Evolutionary conservation across 2,888 invertebrate genomes (phyloP).

Genomic region (Athripsodes cinereus): DNA sequence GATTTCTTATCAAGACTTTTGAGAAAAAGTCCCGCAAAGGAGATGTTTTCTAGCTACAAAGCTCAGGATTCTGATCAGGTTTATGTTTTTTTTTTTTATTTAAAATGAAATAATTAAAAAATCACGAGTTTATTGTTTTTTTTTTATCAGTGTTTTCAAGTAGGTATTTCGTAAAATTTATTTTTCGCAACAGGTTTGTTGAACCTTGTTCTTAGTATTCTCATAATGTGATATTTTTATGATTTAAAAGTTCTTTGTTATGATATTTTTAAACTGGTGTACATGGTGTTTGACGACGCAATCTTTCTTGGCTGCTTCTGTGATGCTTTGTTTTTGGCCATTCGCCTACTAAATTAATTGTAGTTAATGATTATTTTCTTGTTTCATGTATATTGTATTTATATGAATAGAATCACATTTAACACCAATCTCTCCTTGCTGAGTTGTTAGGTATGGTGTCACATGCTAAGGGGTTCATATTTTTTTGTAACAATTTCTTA

Average conservation of each 20-base stretch:
- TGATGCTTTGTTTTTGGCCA: slow-evolving; percentile 7
- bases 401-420: too few species aligned
- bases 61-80: slow-evolving; percentile 9
- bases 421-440: too few species aligned
- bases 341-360: slow-evolving; percentile 3
- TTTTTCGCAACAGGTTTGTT: too few species aligned
- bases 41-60: slow-evolving; percentile 20
- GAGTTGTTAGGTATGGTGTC: too few species aligned
- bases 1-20: slow-evolving; percentile 25
- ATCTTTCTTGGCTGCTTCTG: slow-evolving; percentile 9
- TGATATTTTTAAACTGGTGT: neutral
- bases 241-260: neutral
- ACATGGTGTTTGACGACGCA: slow-evolving; percentile 1
- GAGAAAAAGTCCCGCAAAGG: slow-evolving; percentile 26
- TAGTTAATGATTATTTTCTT: neutral
- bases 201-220: too few species aligned
- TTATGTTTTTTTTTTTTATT: neutral
- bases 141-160: too few species aligned
- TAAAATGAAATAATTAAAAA: neutral
- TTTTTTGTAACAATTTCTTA: too few species aligned
- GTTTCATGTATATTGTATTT: neutral
- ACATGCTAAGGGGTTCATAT: too few species aligned
- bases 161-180: too few species aligned
- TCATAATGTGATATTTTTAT: too few species aligned
- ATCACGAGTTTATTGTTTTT: too few species aligned